These are phyloP conservation scores for Cataglyphis cursor DNA, from an alignment of 2,888 invertebrate genomes.

Conservation along the genomic window DNA sequence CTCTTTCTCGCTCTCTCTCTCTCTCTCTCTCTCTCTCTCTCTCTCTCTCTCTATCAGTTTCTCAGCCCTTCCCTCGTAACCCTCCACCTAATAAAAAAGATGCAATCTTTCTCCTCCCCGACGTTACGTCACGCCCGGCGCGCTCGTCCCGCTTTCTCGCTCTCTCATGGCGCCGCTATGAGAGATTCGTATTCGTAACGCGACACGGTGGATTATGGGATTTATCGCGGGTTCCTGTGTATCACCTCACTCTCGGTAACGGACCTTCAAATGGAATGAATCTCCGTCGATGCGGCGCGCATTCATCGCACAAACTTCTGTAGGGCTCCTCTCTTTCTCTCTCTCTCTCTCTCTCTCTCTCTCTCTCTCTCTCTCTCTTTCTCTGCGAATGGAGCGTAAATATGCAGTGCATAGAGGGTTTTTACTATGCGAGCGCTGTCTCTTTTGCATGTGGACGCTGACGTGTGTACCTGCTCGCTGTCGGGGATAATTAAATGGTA, in stretches of 20 bases:
- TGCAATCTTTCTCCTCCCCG: constrained; percentile 73
- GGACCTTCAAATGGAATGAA: constrained; percentile 64
- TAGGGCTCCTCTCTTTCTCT: not conserved
- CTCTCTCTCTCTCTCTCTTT: constrained; percentile 28
- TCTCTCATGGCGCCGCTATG: constrained; percentile 59
- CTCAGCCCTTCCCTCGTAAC: constrained; percentile 27
- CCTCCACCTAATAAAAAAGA: constrained; percentile 71
- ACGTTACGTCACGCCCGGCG: constrained; percentile 26
- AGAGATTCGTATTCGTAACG: constrained; percentile 77
- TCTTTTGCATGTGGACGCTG: not conserved
- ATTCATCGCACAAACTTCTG: not conserved
- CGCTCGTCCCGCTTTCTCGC: constrained; percentile 1
- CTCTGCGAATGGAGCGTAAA: constrained; percentile 38
- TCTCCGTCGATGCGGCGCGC: constrained; percentile 49
- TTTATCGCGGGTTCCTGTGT: constrained; percentile 71
- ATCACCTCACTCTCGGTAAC: constrained; percentile 59
- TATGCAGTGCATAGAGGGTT: constrained; percentile 19
- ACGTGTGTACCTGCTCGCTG: not conserved
- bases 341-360: no score
- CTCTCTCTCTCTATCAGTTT: constrained; percentile 45
- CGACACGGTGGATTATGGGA: constrained; percentile 76
- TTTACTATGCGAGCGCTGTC: constrained; percentile 4
- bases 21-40: not conserved
- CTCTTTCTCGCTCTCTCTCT: not conserved
- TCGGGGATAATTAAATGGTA: constrained; percentile 51